These are phyloP conservation scores for Atrina japonica DNA, from an alignment of 2,888 invertebrate genomes.

Conservation along the genomic window DNA sequence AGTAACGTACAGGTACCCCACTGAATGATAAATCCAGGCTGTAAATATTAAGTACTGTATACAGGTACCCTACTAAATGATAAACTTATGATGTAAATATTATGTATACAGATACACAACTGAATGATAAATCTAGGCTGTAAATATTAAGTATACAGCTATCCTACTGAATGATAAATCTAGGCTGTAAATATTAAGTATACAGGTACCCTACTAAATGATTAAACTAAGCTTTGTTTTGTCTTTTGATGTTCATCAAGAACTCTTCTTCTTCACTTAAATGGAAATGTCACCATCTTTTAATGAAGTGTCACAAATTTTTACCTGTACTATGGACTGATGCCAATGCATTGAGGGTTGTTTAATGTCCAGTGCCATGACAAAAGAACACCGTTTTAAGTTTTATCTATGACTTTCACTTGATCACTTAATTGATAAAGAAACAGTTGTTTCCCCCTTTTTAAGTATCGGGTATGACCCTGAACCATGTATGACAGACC, in stretches of 20 bases:
- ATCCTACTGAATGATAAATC: too few relatives aligned
- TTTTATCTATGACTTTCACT: too few relatives aligned
- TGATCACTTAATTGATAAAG: too few relatives aligned
- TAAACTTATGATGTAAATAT: conserved; percentile 1
- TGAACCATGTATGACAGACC: too few relatives aligned
- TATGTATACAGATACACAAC: background rate
- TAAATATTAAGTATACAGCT: background rate
- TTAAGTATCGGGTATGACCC: too few relatives aligned
- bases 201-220: too few relatives aligned
- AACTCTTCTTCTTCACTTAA: background rate
- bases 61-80: too few relatives aligned
- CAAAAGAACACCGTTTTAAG: too few relatives aligned
- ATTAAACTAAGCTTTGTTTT: too few relatives aligned
- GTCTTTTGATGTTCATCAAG: too few relatives aligned
- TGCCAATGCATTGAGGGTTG: background rate
- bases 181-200: conserved; percentile 6
- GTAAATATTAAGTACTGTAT: background rate
- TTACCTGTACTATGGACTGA: background rate
- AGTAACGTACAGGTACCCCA: background rate
- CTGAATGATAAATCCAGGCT: background rate
- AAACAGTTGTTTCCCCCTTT: too few relatives aligned
- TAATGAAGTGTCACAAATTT: background rate
- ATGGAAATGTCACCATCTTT: background rate
- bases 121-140: conserved; percentile 5
- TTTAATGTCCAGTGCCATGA: too few relatives aligned